Conservation (phyloP, 2,113 vertebrate genomes). For the Tupaia chinensis region DNA sequence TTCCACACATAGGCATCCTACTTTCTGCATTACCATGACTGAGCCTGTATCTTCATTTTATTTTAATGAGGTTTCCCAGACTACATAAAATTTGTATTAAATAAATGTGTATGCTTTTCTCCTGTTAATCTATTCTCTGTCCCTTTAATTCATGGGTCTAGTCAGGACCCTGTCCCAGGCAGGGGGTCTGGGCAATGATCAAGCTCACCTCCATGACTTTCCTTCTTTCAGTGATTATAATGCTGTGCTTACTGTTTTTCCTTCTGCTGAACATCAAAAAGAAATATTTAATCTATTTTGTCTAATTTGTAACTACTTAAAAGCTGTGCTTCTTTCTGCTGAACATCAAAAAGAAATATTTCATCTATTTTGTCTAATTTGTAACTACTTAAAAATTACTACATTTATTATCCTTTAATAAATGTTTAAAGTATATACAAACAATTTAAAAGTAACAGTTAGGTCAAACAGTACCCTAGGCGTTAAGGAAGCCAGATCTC, state of each 20-base stretch:
- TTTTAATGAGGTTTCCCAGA: not conserved
- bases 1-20: too few relatives aligned
- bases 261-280: not conserved
- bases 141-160: not conserved
- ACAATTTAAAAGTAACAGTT: not conserved
- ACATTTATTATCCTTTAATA: not conserved
- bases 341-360: not conserved
- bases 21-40: too few relatives aligned
- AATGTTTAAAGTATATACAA: not conserved
- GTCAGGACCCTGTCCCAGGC: not conserved
- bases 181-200: not conserved
- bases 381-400: not conserved
- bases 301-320: not conserved
- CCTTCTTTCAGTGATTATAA: not conserved
- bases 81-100: not conserved
- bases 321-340: too few relatives aligned
- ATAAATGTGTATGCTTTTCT: not conserved
- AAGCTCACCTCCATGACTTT: not conserved
- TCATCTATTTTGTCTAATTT: not conserved
- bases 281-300: rapidly evolving
- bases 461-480: not conserved
- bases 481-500: too few relatives aligned
- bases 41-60: not conserved
- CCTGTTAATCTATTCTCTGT: not conserved
- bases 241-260: rapidly evolving